Conservation (phyloP, 2,113 vertebrate species). For the Mugil cephalus region DNA sequence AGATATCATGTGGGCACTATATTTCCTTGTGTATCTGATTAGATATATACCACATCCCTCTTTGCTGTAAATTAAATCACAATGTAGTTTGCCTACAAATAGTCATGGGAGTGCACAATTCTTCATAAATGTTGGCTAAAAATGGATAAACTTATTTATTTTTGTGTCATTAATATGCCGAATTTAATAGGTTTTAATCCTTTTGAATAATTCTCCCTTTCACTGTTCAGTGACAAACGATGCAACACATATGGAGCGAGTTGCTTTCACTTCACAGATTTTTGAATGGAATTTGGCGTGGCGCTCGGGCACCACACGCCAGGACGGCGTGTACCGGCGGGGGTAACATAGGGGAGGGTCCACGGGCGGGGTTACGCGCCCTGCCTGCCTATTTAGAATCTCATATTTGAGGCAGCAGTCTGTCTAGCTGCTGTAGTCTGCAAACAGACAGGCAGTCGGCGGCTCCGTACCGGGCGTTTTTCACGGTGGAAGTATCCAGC, state of each 20-base stretch:
- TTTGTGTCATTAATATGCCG: neutral
- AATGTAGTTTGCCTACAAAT: no score
- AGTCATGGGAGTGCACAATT: no score
- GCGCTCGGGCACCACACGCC: neutral
- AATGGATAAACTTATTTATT: neutral
- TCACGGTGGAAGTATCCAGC: conserved; percentile 34
- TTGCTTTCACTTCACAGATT: neutral
- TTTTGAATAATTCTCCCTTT: neutral
- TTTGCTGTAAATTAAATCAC: no score
- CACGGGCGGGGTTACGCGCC: conserved; percentile 50
- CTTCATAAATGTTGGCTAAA: neutral
- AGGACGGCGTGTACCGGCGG: conserved; percentile 13
- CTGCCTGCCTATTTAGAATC: conserved; percentile 35
- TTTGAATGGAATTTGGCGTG: conserved; percentile 30
- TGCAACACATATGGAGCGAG: rapidly evolving
- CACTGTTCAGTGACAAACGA: neutral
- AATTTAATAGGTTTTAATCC: neutral
- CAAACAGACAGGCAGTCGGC: conserved; percentile 1
- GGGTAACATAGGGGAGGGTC: conserved; percentile 38
- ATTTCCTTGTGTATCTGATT: neutral
- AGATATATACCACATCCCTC: no score
- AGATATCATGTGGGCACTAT: no score
- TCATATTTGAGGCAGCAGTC: conserved; percentile 12
- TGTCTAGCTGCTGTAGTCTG: conserved; percentile 15
- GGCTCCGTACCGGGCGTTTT: conserved; percentile 2